Evolutionary conservation across 2,888 invertebrate species (phyloP).

Genomic region (Drosophila koepferae): DNA sequence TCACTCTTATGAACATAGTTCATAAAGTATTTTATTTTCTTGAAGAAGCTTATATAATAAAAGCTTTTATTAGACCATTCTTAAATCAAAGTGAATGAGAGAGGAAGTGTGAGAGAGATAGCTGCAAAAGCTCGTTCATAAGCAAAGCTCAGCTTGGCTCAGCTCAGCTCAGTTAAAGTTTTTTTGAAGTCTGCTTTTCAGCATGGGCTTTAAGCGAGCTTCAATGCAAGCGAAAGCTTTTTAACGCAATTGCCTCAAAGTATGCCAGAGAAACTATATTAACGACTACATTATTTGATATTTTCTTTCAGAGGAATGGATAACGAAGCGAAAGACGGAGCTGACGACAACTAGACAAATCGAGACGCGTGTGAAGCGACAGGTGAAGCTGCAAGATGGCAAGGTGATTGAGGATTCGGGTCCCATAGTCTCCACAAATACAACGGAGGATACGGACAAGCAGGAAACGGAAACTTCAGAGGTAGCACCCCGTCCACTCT

Average conservation of each 20-base stretch:
- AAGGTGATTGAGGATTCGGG: conserved; percentile 95
- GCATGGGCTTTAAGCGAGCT: background rate
- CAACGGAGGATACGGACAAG: conserved; percentile 95
- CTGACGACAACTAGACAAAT: conserved; percentile 95
- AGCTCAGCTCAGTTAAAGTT: background rate
- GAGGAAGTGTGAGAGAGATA: background rate
- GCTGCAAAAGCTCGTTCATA: background rate
- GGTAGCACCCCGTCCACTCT: conserved; percentile 84
- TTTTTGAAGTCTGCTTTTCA: conserved; percentile 14
- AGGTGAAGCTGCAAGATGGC: conserved; percentile 95
- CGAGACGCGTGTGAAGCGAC: conserved; percentile 95
- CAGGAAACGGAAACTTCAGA: conserved; percentile 95
- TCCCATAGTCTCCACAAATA: conserved; percentile 95
- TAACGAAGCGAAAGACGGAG: conserved; percentile 95
- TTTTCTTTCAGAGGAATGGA: conserved; percentile 93
- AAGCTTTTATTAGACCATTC: background rate
- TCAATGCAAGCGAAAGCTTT: background rate
- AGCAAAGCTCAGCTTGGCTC: background rate
- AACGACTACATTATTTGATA: no score
- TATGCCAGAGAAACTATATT: conserved; percentile 10
- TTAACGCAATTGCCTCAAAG: conserved; percentile 4
- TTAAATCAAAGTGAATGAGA: background rate
- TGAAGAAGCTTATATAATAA: background rate
- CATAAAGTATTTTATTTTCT: background rate
- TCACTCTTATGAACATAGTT: background rate